Evolutionary conservation across 2,113 vertebrate genomes (phyloP).

Genomic region (Felis chaus): DNA sequence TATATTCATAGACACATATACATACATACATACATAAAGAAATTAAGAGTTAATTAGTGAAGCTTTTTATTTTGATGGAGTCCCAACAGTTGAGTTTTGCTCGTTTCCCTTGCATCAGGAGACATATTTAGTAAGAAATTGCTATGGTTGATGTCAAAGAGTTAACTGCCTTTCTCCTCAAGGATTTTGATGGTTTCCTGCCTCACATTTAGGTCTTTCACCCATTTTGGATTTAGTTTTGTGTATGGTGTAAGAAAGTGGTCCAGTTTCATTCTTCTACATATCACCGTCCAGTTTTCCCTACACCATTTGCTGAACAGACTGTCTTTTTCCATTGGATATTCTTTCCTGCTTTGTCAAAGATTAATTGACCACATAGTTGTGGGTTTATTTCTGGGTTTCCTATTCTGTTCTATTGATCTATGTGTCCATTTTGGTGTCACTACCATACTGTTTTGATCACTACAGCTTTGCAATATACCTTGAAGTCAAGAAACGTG

Average conservation of each 20-base stretch:
- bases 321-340: neutral
- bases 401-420: neutral
- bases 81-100: neutral
- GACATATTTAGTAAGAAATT: neutral
- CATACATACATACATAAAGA: no score
- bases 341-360: neutral
- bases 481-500: neutral
- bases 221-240: neutral
- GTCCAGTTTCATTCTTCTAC: neutral
- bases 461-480: neutral
- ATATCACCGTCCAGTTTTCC: neutral
- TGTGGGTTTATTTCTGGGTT: neutral
- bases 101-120: neutral
- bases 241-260: neutral
- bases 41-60: neutral
- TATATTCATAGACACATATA: accelerated
- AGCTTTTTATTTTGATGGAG: neutral
- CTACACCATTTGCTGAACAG: neutral
- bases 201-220: neutral
- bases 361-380: neutral
- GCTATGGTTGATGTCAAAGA: neutral
- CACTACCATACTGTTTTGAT: neutral
- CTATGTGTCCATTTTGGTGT: neutral
- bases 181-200: neutral
- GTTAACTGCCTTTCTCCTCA: neutral